Evolutionary conservation across 2,113 vertebrate genomes (phyloP).

Genomic region (Dicentrarchus labrax): DNA sequence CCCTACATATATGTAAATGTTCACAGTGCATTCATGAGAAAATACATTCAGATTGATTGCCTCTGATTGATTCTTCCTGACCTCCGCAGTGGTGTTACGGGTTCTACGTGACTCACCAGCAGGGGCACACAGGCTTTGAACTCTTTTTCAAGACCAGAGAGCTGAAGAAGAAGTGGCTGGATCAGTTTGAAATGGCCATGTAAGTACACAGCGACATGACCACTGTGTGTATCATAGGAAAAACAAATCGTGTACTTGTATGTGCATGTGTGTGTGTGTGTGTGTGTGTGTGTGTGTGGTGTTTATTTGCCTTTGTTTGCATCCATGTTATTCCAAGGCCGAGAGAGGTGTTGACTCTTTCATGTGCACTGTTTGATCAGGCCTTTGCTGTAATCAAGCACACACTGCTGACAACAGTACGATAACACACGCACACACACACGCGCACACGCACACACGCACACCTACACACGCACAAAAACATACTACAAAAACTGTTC

Average conservation of each 20-base stretch:
- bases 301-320: conserved; percentile 59
- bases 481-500: conserved; percentile 38
- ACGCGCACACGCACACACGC: neutral
- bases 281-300: conserved; percentile 9
- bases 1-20: conserved; percentile 1
- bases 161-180: conserved; percentile 97
- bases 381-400: conserved; percentile 70
- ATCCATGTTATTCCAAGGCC: conserved; percentile 62
- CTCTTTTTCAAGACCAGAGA: conserved; percentile 96
- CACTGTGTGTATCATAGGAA: neutral
- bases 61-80: conserved; percentile 27
- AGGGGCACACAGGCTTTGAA: conserved; percentile 93
- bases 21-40: neutral
- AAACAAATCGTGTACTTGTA: conserved; percentile 14
- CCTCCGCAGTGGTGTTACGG: conserved; percentile 93
- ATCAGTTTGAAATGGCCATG: conserved; percentile 97
- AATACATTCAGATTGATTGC: conserved; percentile 1
- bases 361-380: conserved; percentile 76
- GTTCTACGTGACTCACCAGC: conserved; percentile 94
- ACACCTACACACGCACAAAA: conserved; percentile 32
- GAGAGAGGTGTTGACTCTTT: conserved; percentile 71
- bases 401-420: conserved; percentile 61
- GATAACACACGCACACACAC: conserved; percentile 46
- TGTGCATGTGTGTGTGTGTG: neutral
- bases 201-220: conserved; percentile 81